Conservation (phyloP, 1,140 invertebrate species). For the Linepithema humile region DNA sequence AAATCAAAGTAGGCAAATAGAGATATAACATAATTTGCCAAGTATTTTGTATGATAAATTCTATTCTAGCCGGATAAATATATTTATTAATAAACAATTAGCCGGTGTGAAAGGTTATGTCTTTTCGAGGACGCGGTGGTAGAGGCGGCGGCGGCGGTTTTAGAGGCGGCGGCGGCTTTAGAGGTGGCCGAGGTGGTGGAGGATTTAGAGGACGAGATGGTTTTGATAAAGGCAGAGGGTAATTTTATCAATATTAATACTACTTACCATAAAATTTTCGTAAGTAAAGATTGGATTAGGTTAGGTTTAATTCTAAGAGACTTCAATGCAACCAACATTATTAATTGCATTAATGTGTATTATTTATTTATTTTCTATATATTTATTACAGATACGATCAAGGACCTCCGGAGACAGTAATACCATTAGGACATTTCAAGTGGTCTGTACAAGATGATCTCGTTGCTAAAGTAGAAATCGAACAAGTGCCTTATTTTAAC, state of each 20-base stretch:
- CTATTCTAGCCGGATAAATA: not conserved
- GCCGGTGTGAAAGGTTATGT: slow-evolving; percentile 71
- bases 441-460: slow-evolving; percentile 98
- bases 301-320: not conserved
- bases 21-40: not conserved
- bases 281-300: not conserved
- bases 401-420: slow-evolving; percentile 94
- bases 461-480: slow-evolving; percentile 95
- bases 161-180: slow-evolving; percentile 79
- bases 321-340: too few species aligned
- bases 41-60: not conserved
- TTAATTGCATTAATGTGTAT: slow-evolving; percentile 34
- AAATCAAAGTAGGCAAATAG: not conserved
- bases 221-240: slow-evolving; percentile 74
- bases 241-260: slow-evolving; percentile 15
- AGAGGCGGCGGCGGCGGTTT: too few species aligned
- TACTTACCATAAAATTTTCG: not conserved
- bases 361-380: too few species aligned
- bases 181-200: too few species aligned
- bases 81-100: not conserved
- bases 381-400: slow-evolving; percentile 85
- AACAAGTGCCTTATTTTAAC: slow-evolving; percentile 99
- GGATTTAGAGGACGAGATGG: slow-evolving; percentile 80
- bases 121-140: slow-evolving; percentile 80
- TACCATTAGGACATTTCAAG: slow-evolving; percentile 91